A percentile compares a stretch with the other conserved stretches of the same genome.
phyloP scores from a whole-genome alignment of 2,888 invertebrate genomes.

The Hirtodrosophila cameraria region DNA sequence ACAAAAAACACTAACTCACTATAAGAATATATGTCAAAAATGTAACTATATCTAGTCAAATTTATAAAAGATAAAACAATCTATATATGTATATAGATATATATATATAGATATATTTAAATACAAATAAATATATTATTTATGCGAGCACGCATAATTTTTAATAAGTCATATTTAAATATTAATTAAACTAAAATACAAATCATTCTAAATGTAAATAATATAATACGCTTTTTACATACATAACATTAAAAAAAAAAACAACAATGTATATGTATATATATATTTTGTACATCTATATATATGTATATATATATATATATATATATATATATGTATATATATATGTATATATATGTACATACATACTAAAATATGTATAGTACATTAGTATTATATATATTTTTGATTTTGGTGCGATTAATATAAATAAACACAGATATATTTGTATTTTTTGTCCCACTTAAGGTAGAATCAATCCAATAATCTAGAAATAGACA shows the following conservation, averaged over 20 bases:
- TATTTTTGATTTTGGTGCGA: constrained; percentile 1
- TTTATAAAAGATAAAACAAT: constrained; percentile 46
- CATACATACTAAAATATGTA: neutral
- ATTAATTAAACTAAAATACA: neutral
- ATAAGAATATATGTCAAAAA: constrained; percentile 28
- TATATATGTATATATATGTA: constrained; percentile 1
- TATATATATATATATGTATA: neutral
- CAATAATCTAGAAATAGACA: constrained; percentile 1
- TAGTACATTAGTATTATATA: neutral
- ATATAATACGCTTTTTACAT: constrained; percentile 16
- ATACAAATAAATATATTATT: constrained; percentile 1
- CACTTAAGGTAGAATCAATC: constrained; percentile 11
- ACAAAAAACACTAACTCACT: too few species aligned
- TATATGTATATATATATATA: neutral
- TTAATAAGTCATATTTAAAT: constrained; percentile 7
- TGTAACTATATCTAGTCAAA: constrained; percentile 68
- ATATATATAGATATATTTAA: constrained; percentile 11
- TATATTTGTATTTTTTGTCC: constrained; percentile 2
- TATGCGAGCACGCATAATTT: neutral
- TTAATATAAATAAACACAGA: neutral
- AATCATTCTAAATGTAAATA: constrained; percentile 35
- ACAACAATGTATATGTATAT: constrained; percentile 2
- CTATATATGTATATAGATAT: constrained; percentile 10
- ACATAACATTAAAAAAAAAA: neutral
- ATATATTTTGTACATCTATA: constrained; percentile 2